Percentiles rank a stretch among this genome's conserved stretches.
phyloP scores from a whole-genome alignment of 64 coral and sea anemone species.

The Anthopleura sola region DNA sequence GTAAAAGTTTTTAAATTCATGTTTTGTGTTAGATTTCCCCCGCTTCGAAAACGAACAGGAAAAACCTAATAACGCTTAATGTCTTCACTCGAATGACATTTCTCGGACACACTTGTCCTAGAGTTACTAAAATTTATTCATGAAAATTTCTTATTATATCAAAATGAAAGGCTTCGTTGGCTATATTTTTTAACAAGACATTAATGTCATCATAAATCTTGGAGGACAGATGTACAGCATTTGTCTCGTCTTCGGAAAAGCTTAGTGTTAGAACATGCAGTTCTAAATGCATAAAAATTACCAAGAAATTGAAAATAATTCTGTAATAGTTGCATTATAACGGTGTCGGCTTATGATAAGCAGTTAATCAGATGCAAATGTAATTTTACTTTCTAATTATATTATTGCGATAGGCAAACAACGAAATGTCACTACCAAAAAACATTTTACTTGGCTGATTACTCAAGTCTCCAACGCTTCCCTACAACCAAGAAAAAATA shows the following conservation, averaged over 20 bases:
- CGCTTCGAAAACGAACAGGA: too few species aligned
- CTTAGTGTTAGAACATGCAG: too few species aligned
- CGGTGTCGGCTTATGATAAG: neutral
- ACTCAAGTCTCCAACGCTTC: neutral
- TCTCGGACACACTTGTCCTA: neutral
- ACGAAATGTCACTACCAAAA: neutral
- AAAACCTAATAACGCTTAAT: neutral
- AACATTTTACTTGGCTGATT: neutral
- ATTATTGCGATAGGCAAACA: slow-evolving; percentile 3
- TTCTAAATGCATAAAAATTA: neutral
- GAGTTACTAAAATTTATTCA: neutral
- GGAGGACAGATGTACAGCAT: neutral
- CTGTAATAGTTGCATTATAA: neutral
- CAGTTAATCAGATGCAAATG: slow-evolving; percentile 15
- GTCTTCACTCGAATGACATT: neutral
- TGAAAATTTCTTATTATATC: neutral
- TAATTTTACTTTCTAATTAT: neutral
- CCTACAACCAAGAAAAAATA: neutral
- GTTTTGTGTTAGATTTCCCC: too few species aligned
- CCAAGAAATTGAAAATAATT: neutral
- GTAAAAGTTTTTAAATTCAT: too few species aligned
- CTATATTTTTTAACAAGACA: neutral
- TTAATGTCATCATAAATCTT: neutral
- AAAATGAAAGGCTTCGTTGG: neutral
- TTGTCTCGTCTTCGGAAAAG: neutral